Evolutionary conservation across 2,113 vertebrate genomes (phyloP).

Genomic region (Emydocephalus ijimae): DNA sequence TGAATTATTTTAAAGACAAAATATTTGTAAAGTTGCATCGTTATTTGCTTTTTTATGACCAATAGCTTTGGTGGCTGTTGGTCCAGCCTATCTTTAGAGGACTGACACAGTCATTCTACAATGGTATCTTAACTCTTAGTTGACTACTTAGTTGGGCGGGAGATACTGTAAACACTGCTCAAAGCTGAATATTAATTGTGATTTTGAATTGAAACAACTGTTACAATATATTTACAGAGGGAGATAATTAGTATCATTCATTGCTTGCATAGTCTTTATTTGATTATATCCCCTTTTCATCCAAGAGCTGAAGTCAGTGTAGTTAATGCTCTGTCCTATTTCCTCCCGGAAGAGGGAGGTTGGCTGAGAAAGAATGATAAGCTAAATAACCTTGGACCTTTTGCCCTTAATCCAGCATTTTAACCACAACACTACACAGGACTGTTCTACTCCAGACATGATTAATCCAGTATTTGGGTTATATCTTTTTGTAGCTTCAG

Average conservation of each 20-base stretch:
- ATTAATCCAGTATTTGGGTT: neutral
- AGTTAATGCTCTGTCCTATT: neutral
- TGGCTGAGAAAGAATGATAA: neutral
- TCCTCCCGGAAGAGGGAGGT: neutral
- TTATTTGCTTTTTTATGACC: neutral
- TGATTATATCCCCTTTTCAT: neutral
- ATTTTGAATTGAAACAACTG: neutral
- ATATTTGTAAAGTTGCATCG: neutral
- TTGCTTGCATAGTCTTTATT: neutral
- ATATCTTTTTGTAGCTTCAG: neutral
- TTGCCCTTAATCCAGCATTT: neutral
- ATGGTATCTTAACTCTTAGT: neutral
- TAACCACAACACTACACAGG: neutral
- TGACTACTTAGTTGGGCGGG: neutral
- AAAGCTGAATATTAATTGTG: neutral
- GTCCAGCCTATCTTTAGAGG: neutral
- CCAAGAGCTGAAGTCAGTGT: neutral
- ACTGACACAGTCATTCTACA: neutral
- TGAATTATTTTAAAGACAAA: neutral
- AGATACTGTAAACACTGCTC: neutral
- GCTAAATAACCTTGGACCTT: neutral
- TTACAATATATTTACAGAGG: neutral
- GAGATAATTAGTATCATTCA: neutral
- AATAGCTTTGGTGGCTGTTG: neutral
- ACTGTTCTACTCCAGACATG: neutral